phyloP scores from a whole-genome alignment of 1,140 invertebrate genomes.

The Antheraea pernyi region DNA sequence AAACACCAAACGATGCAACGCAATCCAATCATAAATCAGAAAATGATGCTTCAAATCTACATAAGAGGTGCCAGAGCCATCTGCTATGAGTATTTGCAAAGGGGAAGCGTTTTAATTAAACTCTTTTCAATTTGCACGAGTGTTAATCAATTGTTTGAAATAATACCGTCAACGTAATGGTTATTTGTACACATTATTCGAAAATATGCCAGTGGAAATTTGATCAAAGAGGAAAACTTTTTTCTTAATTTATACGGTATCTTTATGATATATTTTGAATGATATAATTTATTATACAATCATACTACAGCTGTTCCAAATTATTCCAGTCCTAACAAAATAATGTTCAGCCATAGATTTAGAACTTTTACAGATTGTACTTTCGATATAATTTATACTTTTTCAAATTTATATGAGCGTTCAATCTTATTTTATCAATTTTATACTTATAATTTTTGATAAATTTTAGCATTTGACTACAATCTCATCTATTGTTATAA shows the following conservation, averaged over 20 bases:
- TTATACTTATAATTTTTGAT: no score
- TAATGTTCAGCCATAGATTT: no score
- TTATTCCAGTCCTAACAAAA: no score
- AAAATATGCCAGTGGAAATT: conserved; percentile 5
- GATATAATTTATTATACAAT: not conserved
- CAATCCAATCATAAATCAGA: not conserved
- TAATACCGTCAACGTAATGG: conserved; percentile 34
- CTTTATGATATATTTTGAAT: no score
- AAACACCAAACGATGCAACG: not conserved
- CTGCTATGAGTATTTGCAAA: not conserved
- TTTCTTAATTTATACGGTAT: not conserved
- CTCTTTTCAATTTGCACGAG: not conserved
- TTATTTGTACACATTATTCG: conserved; percentile 22
- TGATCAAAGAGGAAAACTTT: not conserved
- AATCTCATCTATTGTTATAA: no score
- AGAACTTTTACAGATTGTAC: no score
- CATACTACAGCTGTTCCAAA: no score
- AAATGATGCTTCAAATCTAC: not conserved
- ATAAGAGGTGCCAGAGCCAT: not conserved
- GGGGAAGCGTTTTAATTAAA: not conserved
- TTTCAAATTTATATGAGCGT: no score
- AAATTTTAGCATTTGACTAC: no score
- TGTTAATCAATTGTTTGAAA: conserved; percentile 51
- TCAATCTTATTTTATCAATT: no score
- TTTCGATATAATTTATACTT: no score